Conservation (phyloP, 1,140 invertebrate species). For the Camponotus floridanus region DNA sequence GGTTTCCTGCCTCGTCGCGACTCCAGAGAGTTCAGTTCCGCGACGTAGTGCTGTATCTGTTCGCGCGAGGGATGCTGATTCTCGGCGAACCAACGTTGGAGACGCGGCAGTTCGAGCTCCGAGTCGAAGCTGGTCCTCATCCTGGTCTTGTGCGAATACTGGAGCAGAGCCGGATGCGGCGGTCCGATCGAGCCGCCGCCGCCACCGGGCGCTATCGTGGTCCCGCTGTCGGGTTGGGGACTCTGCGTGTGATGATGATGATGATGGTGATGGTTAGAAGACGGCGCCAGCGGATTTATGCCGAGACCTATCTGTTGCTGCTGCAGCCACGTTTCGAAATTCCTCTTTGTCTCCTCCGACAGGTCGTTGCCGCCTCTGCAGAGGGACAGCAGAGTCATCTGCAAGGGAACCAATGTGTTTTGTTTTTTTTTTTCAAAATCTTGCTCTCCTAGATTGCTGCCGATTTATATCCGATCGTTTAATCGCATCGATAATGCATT, state of each 20-base stretch:
- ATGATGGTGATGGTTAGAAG: constrained; percentile 82
- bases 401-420: constrained; percentile 75
- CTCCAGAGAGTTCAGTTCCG: constrained; percentile 96
- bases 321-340: constrained; percentile 89
- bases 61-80: constrained; percentile 98
- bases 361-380: constrained; percentile 91
- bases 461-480: neutral
- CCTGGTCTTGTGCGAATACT: constrained; percentile 94
- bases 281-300: constrained; percentile 85
- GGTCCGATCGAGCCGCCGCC: constrained; percentile 78
- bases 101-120: constrained; percentile 96
- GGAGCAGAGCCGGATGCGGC: constrained; percentile 90
- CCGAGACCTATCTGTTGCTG: constrained; percentile 87
- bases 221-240: constrained; percentile 79
- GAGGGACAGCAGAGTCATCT: constrained; percentile 92
- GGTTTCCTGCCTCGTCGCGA: constrained; percentile 96
- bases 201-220: constrained; percentile 74
- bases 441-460: neutral
- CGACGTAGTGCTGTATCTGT: constrained; percentile 98
- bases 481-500: neutral
- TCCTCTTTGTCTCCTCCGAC: constrained; percentile 91
- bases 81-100: constrained; percentile 98
- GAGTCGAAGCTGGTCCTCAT: constrained; percentile 98
- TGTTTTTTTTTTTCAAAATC: neutral
- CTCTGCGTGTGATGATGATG: constrained; percentile 81